phyloP scores from a whole-genome alignment of 2,888 invertebrate species.

The Dicycla oo region DNA sequence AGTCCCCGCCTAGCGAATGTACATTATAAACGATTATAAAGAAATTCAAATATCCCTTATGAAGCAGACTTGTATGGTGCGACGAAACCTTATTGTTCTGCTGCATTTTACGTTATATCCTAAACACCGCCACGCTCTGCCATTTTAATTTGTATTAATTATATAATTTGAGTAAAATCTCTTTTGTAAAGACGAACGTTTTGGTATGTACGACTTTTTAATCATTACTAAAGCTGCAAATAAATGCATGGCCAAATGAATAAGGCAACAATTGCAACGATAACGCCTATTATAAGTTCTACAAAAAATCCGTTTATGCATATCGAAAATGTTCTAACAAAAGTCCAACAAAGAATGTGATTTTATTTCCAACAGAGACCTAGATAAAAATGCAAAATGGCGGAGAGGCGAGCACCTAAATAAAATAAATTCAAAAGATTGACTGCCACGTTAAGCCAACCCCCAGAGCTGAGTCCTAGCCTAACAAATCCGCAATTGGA shows the following conservation, averaged over 20 bases:
- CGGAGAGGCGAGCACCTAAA: slow-evolving; percentile 43
- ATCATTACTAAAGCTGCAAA: no score
- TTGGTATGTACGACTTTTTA: not conserved
- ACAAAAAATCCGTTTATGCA: not conserved
- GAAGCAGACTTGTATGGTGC: not conserved
- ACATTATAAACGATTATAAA: not conserved
- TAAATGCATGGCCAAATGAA: no score
- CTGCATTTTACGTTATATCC: slow-evolving; percentile 1
- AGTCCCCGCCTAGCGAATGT: not conserved
- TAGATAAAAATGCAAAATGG: slow-evolving; percentile 45
- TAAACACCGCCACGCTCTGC: not conserved
- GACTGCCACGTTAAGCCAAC: slow-evolving; percentile 56
- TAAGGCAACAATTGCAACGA: no score
- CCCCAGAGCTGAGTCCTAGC: slow-evolving; percentile 27
- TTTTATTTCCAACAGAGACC: slow-evolving; percentile 30
- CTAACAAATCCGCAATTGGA: slow-evolving; percentile 47
- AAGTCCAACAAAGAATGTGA: slow-evolving; percentile 9
- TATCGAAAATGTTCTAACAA: slow-evolving; percentile 11
- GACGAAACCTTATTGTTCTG: slow-evolving; percentile 10
- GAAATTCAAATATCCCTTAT: not conserved
- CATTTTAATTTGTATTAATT: slow-evolving; percentile 15
- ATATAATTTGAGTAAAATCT: not conserved
- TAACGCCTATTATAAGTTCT: no score
- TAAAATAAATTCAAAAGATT: slow-evolving; percentile 61
- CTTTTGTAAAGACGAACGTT: not conserved